Percentiles rank a stretch among this genome's conserved stretches.
phyloP scores from a whole-genome alignment of 2,888 invertebrate genomes.

The Neria commutata region DNA sequence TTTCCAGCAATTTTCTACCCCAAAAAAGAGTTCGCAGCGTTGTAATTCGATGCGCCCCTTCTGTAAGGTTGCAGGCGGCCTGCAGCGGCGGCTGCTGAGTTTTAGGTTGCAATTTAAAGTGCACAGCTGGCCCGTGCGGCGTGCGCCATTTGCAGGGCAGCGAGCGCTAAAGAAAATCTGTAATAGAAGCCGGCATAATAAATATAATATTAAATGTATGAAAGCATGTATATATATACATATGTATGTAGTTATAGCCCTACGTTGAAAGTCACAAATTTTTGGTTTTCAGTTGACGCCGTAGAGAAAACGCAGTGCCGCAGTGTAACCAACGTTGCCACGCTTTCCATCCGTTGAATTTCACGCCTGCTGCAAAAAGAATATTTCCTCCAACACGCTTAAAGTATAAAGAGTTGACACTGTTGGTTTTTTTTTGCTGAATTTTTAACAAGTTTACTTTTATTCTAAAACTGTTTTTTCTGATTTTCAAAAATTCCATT shows the following conservation, averaged over 20 bases:
- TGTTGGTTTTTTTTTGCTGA: neutral
- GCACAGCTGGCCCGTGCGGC: neutral
- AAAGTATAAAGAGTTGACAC: neutral
- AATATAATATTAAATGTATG: too few relatives aligned
- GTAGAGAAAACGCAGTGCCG: neutral
- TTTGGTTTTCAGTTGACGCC: slow-evolving; percentile 7
- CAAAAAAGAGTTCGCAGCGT: neutral
- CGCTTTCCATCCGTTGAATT: neutral
- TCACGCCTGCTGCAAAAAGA: neutral
- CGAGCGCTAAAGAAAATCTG: too few relatives aligned
- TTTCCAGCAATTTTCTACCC: too few relatives aligned
- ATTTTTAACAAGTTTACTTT: too few relatives aligned
- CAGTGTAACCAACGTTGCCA: neutral
- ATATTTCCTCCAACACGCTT: neutral
- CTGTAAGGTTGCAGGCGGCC: neutral
- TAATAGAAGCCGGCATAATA: too few relatives aligned
- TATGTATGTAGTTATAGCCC: slow-evolving; percentile 1
- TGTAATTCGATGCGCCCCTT: neutral
- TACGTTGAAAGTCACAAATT: slow-evolving; percentile 43
- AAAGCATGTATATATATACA: neutral
- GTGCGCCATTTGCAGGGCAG: too few relatives aligned
- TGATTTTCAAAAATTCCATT: too few relatives aligned
- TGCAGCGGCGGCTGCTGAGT: neutral
- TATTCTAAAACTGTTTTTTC: too few relatives aligned
- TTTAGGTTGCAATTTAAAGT: neutral